Evolutionary conservation across 2,797 vertebrate species (phyloP).

Genomic region (Xenopus petersii): DNA sequence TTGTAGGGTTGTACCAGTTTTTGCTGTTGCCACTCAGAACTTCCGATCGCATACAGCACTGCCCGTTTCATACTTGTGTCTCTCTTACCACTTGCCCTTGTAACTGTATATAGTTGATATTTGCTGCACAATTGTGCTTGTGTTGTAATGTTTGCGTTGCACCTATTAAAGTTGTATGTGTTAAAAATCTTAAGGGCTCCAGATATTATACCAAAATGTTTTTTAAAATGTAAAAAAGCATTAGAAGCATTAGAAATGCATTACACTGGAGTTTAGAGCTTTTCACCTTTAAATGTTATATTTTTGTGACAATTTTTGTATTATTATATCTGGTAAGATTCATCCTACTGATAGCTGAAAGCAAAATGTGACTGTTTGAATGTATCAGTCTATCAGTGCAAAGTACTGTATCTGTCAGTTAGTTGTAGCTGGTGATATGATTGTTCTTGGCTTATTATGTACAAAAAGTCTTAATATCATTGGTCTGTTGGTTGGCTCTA

Average conservation of each 20-base stretch:
- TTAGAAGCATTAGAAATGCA: too few relatives aligned
- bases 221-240: too few relatives aligned
- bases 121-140: neutral
- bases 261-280: conserved; percentile 4
- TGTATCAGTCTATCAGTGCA: conserved; percentile 42
- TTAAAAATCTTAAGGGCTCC: conserved; percentile 23
- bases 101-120: conserved; percentile 1
- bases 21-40: too few relatives aligned
- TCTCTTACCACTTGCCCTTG: neutral
- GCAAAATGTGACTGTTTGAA: conserved; percentile 59
- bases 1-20: too few relatives aligned
- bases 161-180: neutral
- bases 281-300: conserved; percentile 61
- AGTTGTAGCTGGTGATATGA: neutral
- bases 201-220: neutral
- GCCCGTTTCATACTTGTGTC: too few relatives aligned
- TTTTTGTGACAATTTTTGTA: conserved; percentile 49
- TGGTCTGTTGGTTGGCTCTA: too few relatives aligned
- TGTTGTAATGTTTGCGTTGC: neutral
- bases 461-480: too few relatives aligned
- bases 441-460: too few relatives aligned
- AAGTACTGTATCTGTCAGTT: conserved; percentile 4
- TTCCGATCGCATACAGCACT: too few relatives aligned
- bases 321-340: conserved; percentile 55
- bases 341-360: conserved; percentile 59